Conservation (phyloP, 1,140 invertebrate species). For the Megalopta genalis region DNA sequence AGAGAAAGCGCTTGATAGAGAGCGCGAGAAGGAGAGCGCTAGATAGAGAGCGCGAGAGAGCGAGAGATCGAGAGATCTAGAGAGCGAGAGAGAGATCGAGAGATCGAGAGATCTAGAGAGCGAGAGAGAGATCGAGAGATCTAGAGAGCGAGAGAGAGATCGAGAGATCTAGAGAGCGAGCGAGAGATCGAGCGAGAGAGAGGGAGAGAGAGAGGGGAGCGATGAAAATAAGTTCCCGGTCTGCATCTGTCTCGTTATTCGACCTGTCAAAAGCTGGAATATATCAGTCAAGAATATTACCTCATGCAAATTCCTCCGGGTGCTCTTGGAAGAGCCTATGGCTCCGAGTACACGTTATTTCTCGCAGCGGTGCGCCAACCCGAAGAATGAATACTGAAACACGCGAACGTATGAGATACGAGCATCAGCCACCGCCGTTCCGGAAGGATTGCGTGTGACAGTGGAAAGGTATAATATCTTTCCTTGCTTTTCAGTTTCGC, state of each 20-base stretch:
- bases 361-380: neutral
- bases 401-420: conserved; percentile 48
- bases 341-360: neutral
- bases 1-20: too few relatives aligned
- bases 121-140: too few relatives aligned
- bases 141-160: too few relatives aligned
- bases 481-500: conserved; percentile 6
- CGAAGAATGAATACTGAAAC: conserved; percentile 6
- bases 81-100: too few relatives aligned
- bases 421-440: conserved; percentile 8
- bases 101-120: too few relatives aligned
- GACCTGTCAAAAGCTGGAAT: conserved; percentile 49
- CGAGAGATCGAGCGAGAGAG: too few relatives aligned
- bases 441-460: conserved; percentile 1
- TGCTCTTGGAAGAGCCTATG: conserved; percentile 11
- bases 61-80: too few relatives aligned
- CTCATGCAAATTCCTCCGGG: conserved; percentile 67
- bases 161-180: too few relatives aligned
- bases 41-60: too few relatives aligned
- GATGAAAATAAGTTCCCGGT: conserved; percentile 66
- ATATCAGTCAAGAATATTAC: conserved; percentile 73
- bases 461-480: conserved; percentile 42
- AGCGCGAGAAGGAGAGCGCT: too few relatives aligned
- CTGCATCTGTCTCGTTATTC: conserved; percentile 55
- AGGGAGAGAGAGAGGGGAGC: neutral